phyloP scores from a whole-genome alignment of 1,140 invertebrate genomes.

The Drosophila murphyi region DNA sequence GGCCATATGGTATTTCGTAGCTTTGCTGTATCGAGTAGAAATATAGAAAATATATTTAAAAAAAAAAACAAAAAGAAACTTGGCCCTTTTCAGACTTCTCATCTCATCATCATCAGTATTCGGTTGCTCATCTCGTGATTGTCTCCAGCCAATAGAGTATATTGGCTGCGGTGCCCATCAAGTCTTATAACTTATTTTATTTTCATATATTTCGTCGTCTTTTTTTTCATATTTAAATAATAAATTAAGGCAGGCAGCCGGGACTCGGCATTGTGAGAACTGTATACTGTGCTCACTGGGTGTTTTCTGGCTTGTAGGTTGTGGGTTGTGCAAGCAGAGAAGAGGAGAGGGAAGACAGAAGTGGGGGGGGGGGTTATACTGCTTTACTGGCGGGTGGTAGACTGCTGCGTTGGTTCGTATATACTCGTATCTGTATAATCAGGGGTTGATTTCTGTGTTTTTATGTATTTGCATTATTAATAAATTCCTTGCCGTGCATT shows the following conservation, averaged over 20 bases:
- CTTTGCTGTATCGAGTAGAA: no score
- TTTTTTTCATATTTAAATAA: slow-evolving; percentile 81
- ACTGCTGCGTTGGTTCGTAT: slow-evolving; percentile 36
- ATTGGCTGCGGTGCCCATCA: slow-evolving; percentile 1
- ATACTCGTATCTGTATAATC: slow-evolving; percentile 77
- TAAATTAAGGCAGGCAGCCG: slow-evolving; percentile 70
- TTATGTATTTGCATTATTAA: slow-evolving; percentile 83
- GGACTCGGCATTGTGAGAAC: slow-evolving; percentile 29
- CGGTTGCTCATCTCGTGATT: no score
- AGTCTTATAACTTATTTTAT: slow-evolving; percentile 51
- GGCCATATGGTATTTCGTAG: no score
- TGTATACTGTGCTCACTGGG: slow-evolving; percentile 2
- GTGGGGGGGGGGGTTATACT: not conserved
- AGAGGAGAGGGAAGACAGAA: slow-evolving; percentile 10
- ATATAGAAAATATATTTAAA: no score
- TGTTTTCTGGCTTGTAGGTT: no score
- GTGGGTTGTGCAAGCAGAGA: not conserved
- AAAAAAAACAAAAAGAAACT: no score
- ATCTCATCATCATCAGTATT: no score
- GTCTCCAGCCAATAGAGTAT: no score
- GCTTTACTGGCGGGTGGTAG: slow-evolving; percentile 41
- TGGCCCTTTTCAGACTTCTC: no score
- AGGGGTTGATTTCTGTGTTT: slow-evolving; percentile 82
- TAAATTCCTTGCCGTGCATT: slow-evolving; percentile 79
- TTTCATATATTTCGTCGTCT: slow-evolving; percentile 62